Conservation (phyloP, 2,113 vertebrate species). For the Petrocephalus microphthalmus region DNA sequence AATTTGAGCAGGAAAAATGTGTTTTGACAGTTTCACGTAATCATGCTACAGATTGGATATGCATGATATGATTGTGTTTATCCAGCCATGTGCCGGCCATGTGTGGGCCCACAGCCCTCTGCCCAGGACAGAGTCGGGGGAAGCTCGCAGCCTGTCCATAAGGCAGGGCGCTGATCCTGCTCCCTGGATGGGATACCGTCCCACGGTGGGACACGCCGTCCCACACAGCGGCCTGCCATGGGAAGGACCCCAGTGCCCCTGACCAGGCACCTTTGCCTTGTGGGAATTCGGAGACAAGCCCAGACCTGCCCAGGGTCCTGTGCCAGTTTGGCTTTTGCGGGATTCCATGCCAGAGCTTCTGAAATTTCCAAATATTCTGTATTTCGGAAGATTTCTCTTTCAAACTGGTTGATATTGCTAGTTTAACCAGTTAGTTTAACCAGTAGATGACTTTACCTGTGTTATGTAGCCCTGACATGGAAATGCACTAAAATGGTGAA, state of each 20-base stretch:
- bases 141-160: neutral
- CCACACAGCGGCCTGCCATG: neutral
- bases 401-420: no score
- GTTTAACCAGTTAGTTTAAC: no score
- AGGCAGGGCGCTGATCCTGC: neutral
- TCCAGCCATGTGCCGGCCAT: neutral
- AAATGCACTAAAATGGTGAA: no score
- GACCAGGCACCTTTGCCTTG: neutral
- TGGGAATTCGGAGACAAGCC: neutral
- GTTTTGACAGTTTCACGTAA: neutral
- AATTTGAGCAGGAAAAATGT: neutral
- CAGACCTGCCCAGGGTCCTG: no score
- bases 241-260: neutral
- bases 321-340: no score
- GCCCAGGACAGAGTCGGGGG: neutral
- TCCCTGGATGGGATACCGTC: neutral
- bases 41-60: neutral
- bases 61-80: neutral
- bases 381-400: no score
- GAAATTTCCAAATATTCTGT: no score
- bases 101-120: neutral
- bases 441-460: no score
- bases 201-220: neutral
- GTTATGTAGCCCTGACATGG: no score
- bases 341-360: no score